These are phyloP conservation scores for Alethe castanea DNA, from an alignment of 2,113 vertebrate genomes.

Conservation along the genomic window DNA sequence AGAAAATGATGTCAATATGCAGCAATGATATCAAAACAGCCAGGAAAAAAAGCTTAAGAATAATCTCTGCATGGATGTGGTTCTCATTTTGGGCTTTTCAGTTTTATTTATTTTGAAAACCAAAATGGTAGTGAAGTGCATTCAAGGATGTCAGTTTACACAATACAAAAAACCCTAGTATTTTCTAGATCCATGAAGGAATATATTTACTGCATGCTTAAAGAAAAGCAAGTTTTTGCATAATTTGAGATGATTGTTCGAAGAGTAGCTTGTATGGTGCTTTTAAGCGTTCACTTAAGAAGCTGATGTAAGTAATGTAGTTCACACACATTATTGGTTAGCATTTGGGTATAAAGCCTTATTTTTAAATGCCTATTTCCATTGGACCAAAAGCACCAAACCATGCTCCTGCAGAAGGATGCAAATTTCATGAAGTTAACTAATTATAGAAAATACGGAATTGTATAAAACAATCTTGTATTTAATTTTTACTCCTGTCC, in stretches of 20 bases:
- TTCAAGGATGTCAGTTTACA: slow-evolving; percentile 32
- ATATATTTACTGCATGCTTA: slow-evolving; percentile 35
- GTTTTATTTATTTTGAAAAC: slow-evolving; percentile 19
- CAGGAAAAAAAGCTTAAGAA: slow-evolving; percentile 70
- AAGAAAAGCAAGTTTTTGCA: slow-evolving; percentile 1
- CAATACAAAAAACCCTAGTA: not conserved
- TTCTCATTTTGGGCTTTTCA: slow-evolving; percentile 42
- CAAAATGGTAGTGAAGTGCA: slow-evolving; percentile 42
- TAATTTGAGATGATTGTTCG: slow-evolving; percentile 22
- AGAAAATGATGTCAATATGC: slow-evolving; percentile 7
- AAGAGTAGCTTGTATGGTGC: not conserved
- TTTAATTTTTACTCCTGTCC: not conserved
- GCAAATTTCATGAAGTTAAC: slow-evolving; percentile 19
- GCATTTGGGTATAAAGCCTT: not conserved
- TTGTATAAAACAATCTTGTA: not conserved
- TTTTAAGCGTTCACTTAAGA: slow-evolving; percentile 43
- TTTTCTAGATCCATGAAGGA: slow-evolving; percentile 37
- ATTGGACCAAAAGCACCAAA: slow-evolving; percentile 5
- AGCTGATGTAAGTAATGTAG: not conserved
- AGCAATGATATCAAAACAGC: slow-evolving; percentile 67
- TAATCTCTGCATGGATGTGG: slow-evolving; percentile 83
- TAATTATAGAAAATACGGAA: not conserved
- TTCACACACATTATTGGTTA: not conserved
- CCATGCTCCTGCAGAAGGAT: slow-evolving; percentile 42
- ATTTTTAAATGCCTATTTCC: not conserved